Evolutionary conservation across 2,888 invertebrate genomes (phyloP).

Genomic region (Cylloceria caligata): DNA sequence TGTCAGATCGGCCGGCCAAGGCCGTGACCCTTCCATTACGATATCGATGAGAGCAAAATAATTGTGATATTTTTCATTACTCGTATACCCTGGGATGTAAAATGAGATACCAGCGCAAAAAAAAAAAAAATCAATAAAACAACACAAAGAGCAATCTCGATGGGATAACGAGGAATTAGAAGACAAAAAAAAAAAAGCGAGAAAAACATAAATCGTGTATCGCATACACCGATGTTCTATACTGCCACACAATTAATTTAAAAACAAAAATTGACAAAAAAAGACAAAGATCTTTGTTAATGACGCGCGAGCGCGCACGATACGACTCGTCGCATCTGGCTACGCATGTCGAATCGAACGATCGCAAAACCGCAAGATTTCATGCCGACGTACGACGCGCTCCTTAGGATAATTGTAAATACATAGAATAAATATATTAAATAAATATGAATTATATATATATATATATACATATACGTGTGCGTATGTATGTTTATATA

Average conservation of each 20-base stretch:
- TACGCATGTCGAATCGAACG: conserved; percentile 60
- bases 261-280: conserved; percentile 33
- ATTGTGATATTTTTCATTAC: conserved; percentile 79
- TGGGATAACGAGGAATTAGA: conserved; percentile 57
- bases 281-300: conserved; percentile 57
- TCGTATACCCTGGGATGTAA: conserved; percentile 68
- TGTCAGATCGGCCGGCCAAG: conserved; percentile 19
- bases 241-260: conserved; percentile 77
- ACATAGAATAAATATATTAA: conserved; percentile 54
- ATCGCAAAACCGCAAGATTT: conserved; percentile 56
- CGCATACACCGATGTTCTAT: conserved; percentile 80
- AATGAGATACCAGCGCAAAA: conserved; percentile 33
- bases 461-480: conserved; percentile 43
- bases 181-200: conserved; percentile 57
- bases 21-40: conserved; percentile 19
- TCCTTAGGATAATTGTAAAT: conserved; percentile 68
- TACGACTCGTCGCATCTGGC: conserved; percentile 60
- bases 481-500: conserved; percentile 46
- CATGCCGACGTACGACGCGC: conserved; percentile 63
- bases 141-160: conserved; percentile 50
- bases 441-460: conserved; percentile 52
- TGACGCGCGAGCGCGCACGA: conserved; percentile 59
- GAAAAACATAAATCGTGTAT: conserved; percentile 78
- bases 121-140: no score
- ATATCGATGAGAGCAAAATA: conserved; percentile 43